Evolutionary conservation across 2,888 invertebrate genomes (phyloP).

Genomic region (Corbicula japonica): DNA sequence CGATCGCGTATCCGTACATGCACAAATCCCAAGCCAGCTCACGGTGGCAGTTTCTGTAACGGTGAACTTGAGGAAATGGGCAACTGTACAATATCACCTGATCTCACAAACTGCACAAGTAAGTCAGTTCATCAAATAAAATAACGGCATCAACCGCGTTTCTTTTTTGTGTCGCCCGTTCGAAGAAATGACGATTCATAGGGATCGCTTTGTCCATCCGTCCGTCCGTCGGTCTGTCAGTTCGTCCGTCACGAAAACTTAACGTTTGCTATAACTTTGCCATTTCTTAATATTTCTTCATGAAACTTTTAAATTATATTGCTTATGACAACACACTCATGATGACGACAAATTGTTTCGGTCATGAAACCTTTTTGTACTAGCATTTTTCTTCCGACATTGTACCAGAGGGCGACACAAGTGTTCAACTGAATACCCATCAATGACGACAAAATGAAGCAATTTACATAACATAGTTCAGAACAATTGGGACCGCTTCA

Average conservation of each 20-base stretch:
- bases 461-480: no score
- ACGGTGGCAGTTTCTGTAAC: conserved; percentile 37
- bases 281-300: not conserved
- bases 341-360: no score
- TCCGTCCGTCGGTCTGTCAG: not conserved
- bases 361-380: no score
- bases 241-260: not conserved
- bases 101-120: conserved; percentile 37
- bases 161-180: not conserved
- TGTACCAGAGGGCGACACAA: no score
- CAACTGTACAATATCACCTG: conserved; percentile 18
- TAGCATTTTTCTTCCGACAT: no score
- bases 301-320: no score
- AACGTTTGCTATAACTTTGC: not conserved
- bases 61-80: conserved; percentile 32
- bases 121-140: not conserved
- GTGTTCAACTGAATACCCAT: no score
- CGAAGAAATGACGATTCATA: not conserved
- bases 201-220: not conserved
- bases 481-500: no score
- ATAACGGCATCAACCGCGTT: not conserved
- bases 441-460: no score
- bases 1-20: conserved; percentile 25
- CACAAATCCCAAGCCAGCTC: conserved; percentile 39
- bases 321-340: no score